These are phyloP conservation scores for Syngnathus rostellatus DNA, from an alignment of 2,797 vertebrate genomes.

Conservation along the genomic window DNA sequence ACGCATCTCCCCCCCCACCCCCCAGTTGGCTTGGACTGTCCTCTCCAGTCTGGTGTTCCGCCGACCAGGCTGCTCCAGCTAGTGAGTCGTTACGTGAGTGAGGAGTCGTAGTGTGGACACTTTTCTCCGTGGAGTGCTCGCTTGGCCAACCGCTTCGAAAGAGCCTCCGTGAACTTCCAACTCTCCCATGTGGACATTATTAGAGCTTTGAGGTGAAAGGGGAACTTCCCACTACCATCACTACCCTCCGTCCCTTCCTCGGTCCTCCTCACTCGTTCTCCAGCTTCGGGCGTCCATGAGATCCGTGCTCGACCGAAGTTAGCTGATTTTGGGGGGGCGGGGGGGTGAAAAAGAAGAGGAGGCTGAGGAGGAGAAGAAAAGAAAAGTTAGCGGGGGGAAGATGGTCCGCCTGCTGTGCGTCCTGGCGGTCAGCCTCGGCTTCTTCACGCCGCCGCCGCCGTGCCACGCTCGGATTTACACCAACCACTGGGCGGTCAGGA, in stretches of 20 bases:
- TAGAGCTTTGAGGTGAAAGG: slow-evolving; percentile 51
- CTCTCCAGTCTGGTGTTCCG: slow-evolving; percentile 48
- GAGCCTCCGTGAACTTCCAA: slow-evolving; percentile 52
- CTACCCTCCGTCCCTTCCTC: slow-evolving; percentile 26
- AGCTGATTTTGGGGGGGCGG: slow-evolving; percentile 59
- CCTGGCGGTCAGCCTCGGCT: slow-evolving; percentile 79
- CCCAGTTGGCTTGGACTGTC: slow-evolving; percentile 61
- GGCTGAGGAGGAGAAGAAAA: slow-evolving; percentile 46
- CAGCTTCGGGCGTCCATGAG: slow-evolving; percentile 64
- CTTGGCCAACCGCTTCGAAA: slow-evolving; percentile 39
- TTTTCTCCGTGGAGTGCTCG: slow-evolving; percentile 66
- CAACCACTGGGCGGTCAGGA: slow-evolving; percentile 98
- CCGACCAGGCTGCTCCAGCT: slow-evolving; percentile 35
- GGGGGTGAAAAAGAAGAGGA: slow-evolving; percentile 35
- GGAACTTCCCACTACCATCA: slow-evolving; percentile 30
- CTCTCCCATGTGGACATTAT: slow-evolving; percentile 63
- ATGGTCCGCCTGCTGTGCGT: slow-evolving; percentile 82
- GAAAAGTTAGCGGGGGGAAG: slow-evolving; percentile 64
- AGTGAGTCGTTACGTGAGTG: slow-evolving; percentile 68
- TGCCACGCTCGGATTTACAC: slow-evolving; percentile 90
- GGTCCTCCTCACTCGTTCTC: slow-evolving; percentile 19
- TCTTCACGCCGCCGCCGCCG: slow-evolving; percentile 72
- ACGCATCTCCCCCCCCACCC: background rate
- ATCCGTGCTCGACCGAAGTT: slow-evolving; percentile 66
- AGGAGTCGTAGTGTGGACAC: slow-evolving; percentile 72